Conservation (phyloP, 2,113 vertebrate species). For the Vidua macroura region DNA sequence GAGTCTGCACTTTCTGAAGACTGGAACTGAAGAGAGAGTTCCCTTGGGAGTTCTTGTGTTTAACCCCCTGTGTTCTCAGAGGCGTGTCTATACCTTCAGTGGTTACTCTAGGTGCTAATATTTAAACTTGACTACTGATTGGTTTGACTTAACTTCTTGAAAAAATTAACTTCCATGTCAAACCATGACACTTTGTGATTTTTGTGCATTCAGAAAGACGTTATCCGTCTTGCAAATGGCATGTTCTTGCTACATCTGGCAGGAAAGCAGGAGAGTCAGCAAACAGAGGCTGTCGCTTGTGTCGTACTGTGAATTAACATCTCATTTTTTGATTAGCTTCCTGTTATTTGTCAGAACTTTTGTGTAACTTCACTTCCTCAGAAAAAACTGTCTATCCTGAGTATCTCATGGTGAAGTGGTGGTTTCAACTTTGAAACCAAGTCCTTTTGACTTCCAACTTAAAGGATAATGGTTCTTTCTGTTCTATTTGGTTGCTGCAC, state of each 20-base stretch:
- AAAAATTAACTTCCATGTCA: too few relatives aligned
- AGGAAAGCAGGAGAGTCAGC: background rate
- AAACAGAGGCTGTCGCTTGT: background rate
- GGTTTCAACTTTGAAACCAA: slow-evolving; percentile 21
- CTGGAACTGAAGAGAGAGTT: too few relatives aligned
- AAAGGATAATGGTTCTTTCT: slow-evolving; percentile 43
- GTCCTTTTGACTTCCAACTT: slow-evolving; percentile 31
- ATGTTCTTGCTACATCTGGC: slow-evolving; percentile 27
- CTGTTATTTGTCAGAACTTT: slow-evolving; percentile 49
- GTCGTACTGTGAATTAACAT: slow-evolving; percentile 45
- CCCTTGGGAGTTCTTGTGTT: too few relatives aligned
- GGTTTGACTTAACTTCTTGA: too few relatives aligned
- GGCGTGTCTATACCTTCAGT: too few relatives aligned
- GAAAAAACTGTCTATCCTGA: slow-evolving; percentile 48
- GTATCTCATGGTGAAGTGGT: background rate
- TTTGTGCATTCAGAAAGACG: background rate
- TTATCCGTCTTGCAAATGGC: slow-evolving; percentile 5
- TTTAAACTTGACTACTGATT: too few relatives aligned
- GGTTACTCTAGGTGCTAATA: too few relatives aligned
- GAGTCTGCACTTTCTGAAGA: too few relatives aligned
- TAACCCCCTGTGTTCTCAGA: too few relatives aligned
- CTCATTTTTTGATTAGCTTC: slow-evolving; percentile 48
- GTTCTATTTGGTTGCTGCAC: slow-evolving; percentile 12
- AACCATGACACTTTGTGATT: background rate
- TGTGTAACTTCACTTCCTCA: slow-evolving; percentile 57